Evolutionary conservation across 2,888 invertebrate genomes (phyloP).

Genomic region (Galerucella nymphaeae): DNA sequence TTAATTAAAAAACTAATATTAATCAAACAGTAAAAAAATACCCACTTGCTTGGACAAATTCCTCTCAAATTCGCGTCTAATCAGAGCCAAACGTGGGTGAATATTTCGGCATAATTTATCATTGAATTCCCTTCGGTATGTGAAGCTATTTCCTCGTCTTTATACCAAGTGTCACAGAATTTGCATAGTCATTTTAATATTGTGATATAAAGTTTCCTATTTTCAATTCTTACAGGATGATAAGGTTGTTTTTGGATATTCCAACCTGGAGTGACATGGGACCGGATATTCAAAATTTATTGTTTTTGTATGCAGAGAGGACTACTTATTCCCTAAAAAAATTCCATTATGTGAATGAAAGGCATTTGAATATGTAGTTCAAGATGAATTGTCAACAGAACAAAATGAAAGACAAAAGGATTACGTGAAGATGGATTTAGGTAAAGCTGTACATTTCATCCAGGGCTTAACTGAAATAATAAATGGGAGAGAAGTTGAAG

Average conservation of each 20-base stretch:
- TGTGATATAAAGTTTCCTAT: constrained; percentile 46
- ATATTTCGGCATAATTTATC: constrained; percentile 32
- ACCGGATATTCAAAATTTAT: constrained; percentile 36
- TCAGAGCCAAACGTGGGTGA: constrained; percentile 20
- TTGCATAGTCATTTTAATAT: constrained; percentile 47
- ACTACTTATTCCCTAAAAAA: constrained; percentile 29
- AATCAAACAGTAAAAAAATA: not conserved
- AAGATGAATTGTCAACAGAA: constrained; percentile 9
- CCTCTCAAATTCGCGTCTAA: constrained; percentile 22
- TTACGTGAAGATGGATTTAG: constrained; percentile 23
- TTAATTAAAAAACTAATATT: not conserved
- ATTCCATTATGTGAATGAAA: constrained; percentile 29
- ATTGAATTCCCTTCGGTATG: constrained; percentile 33
- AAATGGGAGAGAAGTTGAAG: too few species aligned
- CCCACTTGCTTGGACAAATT: constrained; percentile 9
- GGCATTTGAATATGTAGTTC: constrained; percentile 29
- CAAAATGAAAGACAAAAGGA: constrained; percentile 16
- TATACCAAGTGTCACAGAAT: constrained; percentile 45
- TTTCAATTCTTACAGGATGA: constrained; percentile 41
- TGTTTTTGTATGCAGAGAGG: constrained; percentile 34
- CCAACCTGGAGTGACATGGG: constrained; percentile 30
- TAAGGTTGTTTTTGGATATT: constrained; percentile 32
- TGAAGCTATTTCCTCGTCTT: constrained; percentile 42
- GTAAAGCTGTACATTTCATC: not conserved
- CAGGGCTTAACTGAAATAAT: not conserved